These are phyloP conservation scores for Melanaphis sacchari DNA, from an alignment of 1,140 invertebrate species.

Conservation along the genomic window DNA sequence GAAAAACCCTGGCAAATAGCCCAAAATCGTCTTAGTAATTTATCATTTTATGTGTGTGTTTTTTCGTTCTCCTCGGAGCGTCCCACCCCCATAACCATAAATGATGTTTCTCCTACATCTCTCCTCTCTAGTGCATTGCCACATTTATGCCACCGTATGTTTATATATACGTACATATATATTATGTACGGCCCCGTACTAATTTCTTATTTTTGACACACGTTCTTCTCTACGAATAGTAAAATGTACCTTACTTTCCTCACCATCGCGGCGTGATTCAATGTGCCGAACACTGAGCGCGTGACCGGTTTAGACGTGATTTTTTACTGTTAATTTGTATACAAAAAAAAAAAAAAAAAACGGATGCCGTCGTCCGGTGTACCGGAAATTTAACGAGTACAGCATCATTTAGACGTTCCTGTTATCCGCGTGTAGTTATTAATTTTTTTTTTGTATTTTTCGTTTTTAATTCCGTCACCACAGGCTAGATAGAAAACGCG, in stretches of 20 bases:
- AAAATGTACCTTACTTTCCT: background rate
- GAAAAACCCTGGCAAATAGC: constrained; percentile 41
- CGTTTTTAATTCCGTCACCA: constrained; percentile 3
- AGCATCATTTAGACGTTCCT: background rate
- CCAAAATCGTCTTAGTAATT: constrained; percentile 39
- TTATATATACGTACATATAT: background rate
- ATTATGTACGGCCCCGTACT: background rate
- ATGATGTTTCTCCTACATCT: background rate
- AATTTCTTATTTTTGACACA: constrained; percentile 18
- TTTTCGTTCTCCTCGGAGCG: background rate
- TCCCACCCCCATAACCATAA: background rate
- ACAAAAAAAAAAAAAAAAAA: background rate
- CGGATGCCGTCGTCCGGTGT: background rate
- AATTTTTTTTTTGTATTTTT: background rate
- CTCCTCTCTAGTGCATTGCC: background rate
- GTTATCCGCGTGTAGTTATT: background rate
- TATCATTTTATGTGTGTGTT: background rate
- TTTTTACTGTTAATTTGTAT: constrained; percentile 30
- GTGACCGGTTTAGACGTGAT: background rate
- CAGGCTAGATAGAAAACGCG: background rate
- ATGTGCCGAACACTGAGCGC: background rate
- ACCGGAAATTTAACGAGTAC: background rate
- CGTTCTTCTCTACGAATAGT: background rate
- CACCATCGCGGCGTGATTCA: background rate
- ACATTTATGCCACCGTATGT: background rate